Percentiles rank a stretch among this genome's conserved stretches.
phyloP scores from a whole-genome alignment of 2,113 vertebrate genomes.

The Dermatemys mawii region DNA sequence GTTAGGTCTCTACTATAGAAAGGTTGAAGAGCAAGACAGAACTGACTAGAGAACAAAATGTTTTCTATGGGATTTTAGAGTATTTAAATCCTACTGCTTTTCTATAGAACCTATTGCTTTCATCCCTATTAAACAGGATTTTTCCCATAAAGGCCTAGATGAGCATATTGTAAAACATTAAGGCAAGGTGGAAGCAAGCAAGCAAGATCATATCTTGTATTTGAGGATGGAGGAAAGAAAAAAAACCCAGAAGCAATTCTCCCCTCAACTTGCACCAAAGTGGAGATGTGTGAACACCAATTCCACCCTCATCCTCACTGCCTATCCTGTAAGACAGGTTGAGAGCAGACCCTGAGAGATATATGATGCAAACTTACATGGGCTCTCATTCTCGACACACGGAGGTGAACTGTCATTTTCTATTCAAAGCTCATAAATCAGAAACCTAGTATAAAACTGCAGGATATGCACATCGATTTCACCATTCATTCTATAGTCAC shows the following conservation, averaged over 20 bases:
- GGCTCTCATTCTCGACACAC: neutral
- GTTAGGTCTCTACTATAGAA: neutral
- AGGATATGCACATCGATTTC: neutral
- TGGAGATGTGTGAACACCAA: neutral
- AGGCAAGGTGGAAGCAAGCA: fast-evolving
- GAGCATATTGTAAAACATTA: fast-evolving
- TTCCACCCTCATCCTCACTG: too few species aligned
- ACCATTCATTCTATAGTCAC: neutral
- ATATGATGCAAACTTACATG: neutral
- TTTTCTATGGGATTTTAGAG: neutral
- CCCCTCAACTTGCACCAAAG: neutral
- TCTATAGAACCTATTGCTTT: neutral
- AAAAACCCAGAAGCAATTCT: fast-evolving
- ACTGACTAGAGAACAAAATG: neutral
- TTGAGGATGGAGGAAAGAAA: neutral
- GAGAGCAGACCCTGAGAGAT: neutral
- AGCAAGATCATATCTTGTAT: neutral
- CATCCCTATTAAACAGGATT: neutral
- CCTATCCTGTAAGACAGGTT: too few species aligned
- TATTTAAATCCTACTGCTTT: neutral
- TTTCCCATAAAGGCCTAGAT: neutral
- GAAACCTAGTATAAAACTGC: neutral
- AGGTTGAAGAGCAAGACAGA: neutral
- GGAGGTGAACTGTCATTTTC: neutral
- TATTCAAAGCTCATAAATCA: neutral